Base-by-base conservation (phyloP, 1,140 invertebrate species). In the Pristionchus pacificus region DNA sequence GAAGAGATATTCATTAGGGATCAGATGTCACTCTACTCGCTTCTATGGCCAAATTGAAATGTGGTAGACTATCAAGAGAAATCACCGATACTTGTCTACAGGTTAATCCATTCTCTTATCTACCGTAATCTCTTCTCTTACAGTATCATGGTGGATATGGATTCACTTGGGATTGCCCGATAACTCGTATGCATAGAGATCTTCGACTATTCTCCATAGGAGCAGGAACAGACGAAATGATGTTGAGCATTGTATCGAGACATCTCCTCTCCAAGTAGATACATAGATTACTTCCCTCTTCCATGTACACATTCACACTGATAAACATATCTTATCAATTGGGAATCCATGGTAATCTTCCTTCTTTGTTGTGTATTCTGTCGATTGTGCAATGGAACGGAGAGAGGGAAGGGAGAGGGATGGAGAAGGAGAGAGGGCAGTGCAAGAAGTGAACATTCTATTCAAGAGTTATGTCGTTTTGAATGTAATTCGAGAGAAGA, bases 101-200 rank as follows among this genome's bases (percentile, higher is more conserved):
- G 83, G 76, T 77, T 31, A 24, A 60, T 70, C 30, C n/a, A 19
- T 27, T 68, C 13, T 19, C 2, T 10, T 31, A 69, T 68, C n/a
- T 60, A 27, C 14, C 14, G 6, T 10, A 10, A 60, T 13, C 6
- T 29, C 29, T 32, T 19, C 13, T 27, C 0, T 67, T 78, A 76
- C 59, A 79, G 75, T 89, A 82, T 75, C 89, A 87, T 86, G 88
- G 89, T 68, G 89, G 88, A 24, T 88, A 88, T 87, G 88, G 88
- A 1, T 89, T 86, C 80, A 87, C 87, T 2, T 82, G 84, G 58
- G 88, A 89, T 60, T 86, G 63, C 19, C 71, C 81, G 3, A 81
- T 88, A 49, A 85, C 84, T 55, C 77, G 88, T 24, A 77, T 84
- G 14, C 88, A 84, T 76, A 84, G 88, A 55, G 88, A 89, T 81